Conservation (phyloP, 30 jellyfish, hydroid and myxozoan species). For the Clytia hemisphaerica region DNA sequence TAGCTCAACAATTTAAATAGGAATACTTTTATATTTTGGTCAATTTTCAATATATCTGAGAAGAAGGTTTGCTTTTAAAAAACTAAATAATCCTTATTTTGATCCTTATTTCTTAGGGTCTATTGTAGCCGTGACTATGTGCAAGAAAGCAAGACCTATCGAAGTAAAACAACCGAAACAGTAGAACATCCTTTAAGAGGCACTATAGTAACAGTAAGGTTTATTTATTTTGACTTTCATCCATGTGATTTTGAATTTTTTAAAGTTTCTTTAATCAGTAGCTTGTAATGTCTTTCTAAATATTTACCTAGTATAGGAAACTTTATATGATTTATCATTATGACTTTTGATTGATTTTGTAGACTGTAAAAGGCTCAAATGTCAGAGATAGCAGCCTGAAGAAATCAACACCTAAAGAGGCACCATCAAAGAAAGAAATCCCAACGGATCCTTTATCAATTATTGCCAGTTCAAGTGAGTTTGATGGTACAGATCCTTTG, state of each 20-base stretch:
- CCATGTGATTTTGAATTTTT: not conserved
- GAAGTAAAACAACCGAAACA: conserved; percentile 29
- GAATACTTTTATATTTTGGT: no score
- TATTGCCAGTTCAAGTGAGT: conserved; percentile 43
- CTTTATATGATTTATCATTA: no score
- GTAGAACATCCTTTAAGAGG: conserved; percentile 78
- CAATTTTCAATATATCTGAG: no score
- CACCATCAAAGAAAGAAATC: conserved; percentile 28
- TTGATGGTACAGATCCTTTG: conserved; percentile 88
- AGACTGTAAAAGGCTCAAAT: conserved; percentile 23
- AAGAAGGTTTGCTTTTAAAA: no score
- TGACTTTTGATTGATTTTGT: not conserved
- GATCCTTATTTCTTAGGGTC: conserved; percentile 42
- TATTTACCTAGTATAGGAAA: no score
- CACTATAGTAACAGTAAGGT: conserved; percentile 50
- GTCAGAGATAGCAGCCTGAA: conserved; percentile 29
- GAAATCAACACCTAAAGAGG: conserved; percentile 17
- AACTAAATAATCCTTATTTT: no score
- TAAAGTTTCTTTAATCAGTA: not conserved
- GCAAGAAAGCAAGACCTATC: conserved; percentile 22
- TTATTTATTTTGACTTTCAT: not conserved
- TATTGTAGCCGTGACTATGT: conserved; percentile 62
- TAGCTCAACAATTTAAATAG: no score
- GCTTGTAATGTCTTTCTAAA: not conserved
- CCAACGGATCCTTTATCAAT: conserved; percentile 67